A percentile compares a stretch with the other conserved stretches of the same genome.
These are phyloP conservation scores for Crotophaga sulcirostris DNA, from an alignment of 2,113 vertebrate species.

Conservation along the genomic window DNA sequence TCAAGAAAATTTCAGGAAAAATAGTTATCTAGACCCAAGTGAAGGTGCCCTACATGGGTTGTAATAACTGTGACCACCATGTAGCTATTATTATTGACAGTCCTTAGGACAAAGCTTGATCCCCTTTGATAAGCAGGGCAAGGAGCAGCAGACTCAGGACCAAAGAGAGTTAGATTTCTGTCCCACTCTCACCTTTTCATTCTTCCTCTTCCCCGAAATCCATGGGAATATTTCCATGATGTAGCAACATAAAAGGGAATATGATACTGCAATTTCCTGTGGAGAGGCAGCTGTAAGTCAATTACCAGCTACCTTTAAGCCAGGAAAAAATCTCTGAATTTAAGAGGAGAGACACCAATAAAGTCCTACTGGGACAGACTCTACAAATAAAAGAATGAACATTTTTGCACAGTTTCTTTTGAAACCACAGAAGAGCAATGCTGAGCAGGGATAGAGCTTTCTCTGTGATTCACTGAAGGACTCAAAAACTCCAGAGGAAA, in stretches of 20 bases:
- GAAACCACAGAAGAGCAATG: not conserved
- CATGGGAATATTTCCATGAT: not conserved
- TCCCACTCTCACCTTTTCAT: not conserved
- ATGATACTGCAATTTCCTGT: conserved; percentile 17
- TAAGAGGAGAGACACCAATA: conserved; percentile 34
- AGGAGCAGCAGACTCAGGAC: not conserved
- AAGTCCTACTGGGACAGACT: conserved; percentile 13
- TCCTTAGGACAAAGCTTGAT: not conserved
- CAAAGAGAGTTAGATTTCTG: not conserved
- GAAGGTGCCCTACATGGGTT: not conserved
- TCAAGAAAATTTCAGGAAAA: not conserved
- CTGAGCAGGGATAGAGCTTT: not conserved
- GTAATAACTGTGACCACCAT: not conserved
- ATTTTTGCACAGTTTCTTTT: conserved; percentile 10
- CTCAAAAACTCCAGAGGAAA: not conserved
- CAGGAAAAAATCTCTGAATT: conserved; percentile 41
- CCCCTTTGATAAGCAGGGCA: not conserved
- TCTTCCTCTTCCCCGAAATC: not conserved
- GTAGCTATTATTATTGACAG: not conserved
- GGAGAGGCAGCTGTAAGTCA: conserved; percentile 41
- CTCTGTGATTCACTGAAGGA: not conserved
- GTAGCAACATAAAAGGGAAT: conserved; percentile 14
- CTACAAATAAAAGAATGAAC: conserved; percentile 20
- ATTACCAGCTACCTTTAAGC: conserved; percentile 44
- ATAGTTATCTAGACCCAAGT: not conserved